Evolutionary conservation across 1,140 invertebrate genomes (phyloP), one percentile per base, ranked within the genome.

Genomic region (Pollicipes pollicipes): DNA sequence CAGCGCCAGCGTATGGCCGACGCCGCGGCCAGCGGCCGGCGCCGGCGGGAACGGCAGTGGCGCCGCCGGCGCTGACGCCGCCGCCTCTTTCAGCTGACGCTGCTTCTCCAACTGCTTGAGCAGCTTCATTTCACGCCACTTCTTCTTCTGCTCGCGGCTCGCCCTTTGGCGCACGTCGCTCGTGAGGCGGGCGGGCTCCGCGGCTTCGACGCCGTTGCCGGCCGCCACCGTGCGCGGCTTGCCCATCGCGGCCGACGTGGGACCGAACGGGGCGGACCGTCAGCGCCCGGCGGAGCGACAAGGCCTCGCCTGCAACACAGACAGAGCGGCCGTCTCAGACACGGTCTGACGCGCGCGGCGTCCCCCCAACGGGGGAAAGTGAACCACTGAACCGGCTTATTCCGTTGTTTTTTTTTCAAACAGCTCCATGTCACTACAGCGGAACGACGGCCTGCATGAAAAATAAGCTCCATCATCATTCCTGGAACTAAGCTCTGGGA

Each of bases 1-100:
- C 77, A 99, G 64, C 64, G 64, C n/a, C 64, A 66, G 64, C 8
- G 64, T 66, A n/a, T 10, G 28, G 10, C 13, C 13, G 13, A 58
- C 45, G 45, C 45, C 45, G 45, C 45, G 45, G 45, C 45, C 64
- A n/a, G 64, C n/a, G 27, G n/a, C 16, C n/a, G 64, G 27, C 1
- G 64, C 27, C 28, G n/a, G 24, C 64, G 64, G 64, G 64, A 66
- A 28, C 27, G 64, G 27, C n/a, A 66, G 64, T 24, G n/a, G 64
- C 3, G 64, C 64, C 28, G n/a, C 27, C 64, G 64, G 24, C 27
- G 16, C n/a, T 24, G 64, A 21, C 64, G 27, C 28, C n/a, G 64
- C 64, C 24, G 6, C 24, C n/a, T 66, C 64, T n/a, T 66, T 27
- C 64, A 66, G 28, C 64, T 66, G 64, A 3, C 64, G 64, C 10